These are phyloP conservation scores for Thripadectes ignobilis DNA, from an alignment of 2,797 vertebrate species.

Conservation along the genomic window DNA sequence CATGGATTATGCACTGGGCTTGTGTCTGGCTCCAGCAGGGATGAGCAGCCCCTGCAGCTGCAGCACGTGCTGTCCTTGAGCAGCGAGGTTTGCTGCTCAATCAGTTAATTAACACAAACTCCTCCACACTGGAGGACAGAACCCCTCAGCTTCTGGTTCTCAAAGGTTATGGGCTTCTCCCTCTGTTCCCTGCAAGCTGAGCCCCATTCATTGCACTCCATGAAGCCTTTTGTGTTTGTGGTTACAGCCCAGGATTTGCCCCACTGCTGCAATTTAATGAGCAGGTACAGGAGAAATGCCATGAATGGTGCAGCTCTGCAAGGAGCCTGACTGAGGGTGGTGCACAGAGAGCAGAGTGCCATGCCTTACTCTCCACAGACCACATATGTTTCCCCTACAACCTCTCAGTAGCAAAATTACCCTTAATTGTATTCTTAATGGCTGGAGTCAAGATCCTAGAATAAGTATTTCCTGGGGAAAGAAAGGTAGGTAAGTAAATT, in stretches of 20 bases:
- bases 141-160: background rate
- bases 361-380: background rate
- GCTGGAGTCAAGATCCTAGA: background rate
- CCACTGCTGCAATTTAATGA: background rate
- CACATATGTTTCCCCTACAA: accelerated
- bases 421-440: background rate
- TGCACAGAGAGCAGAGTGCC: background rate
- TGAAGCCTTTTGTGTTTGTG: background rate
- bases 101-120: background rate
- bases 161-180: background rate
- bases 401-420: background rate
- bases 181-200: background rate
- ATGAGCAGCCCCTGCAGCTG: constrained; percentile 8
- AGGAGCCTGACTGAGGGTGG: background rate
- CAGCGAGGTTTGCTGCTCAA: background rate
- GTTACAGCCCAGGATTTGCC: background rate
- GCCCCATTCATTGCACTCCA: background rate
- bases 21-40: background rate
- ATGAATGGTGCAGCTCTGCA: background rate
- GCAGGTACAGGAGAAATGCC: background rate
- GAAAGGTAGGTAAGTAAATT: background rate
- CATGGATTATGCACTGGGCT: background rate
- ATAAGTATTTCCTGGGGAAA: background rate
- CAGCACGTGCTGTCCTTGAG: background rate
- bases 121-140: background rate